Evolutionary conservation across 1,140 invertebrate species (phyloP).

Genomic region (Dolichoris vasculosae): DNA sequence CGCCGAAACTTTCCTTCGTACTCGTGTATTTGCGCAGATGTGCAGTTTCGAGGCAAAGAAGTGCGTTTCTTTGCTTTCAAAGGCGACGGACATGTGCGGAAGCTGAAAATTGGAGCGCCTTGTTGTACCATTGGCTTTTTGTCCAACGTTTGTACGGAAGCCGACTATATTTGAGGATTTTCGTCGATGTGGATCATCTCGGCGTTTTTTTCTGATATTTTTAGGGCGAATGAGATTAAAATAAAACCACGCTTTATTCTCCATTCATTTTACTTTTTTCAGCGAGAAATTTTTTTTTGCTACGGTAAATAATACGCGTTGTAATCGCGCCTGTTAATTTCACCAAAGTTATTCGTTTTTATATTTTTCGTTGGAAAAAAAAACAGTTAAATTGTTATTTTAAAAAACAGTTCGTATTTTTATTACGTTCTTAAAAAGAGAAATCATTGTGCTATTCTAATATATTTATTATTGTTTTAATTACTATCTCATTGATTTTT

Average conservation of each 20-base stretch:
- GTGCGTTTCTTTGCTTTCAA: conserved; percentile 7
- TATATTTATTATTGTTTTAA: too few relatives aligned
- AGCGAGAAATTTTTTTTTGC: too few relatives aligned
- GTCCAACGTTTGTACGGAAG: background rate
- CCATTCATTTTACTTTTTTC: too few relatives aligned
- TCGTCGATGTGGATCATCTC: background rate
- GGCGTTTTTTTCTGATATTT: background rate
- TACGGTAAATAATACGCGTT: too few relatives aligned
- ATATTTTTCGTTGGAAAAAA: too few relatives aligned
- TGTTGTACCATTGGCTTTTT: background rate
- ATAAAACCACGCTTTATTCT: background rate
- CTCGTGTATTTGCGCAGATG: conserved; percentile 45
- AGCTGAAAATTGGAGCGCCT: background rate
- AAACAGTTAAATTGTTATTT: too few relatives aligned
- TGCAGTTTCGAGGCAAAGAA: background rate
- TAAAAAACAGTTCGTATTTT: too few relatives aligned
- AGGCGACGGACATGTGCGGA: background rate
- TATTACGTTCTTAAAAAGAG: too few relatives aligned
- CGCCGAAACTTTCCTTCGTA: background rate
- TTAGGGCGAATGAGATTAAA: background rate
- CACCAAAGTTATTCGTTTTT: too few relatives aligned
- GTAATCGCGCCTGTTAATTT: too few relatives aligned
- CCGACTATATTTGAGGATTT: background rate
- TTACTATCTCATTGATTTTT: too few relatives aligned
- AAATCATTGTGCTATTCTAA: too few relatives aligned